Base-by-base conservation (phyloP, 2,113 vertebrate species). In the Elephantulus edwardii region DNA sequence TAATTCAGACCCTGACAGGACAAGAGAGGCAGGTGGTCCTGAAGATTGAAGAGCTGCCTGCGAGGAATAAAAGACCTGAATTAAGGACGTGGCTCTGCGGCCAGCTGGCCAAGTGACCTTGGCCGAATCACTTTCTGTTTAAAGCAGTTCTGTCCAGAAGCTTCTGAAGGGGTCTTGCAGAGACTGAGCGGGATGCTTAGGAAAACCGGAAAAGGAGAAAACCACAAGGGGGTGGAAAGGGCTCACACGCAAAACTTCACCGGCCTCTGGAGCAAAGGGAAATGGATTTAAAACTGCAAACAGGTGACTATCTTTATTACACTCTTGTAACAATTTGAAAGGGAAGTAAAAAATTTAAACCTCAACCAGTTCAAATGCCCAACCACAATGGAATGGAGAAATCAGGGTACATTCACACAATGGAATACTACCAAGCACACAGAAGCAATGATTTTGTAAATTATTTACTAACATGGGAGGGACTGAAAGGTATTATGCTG, bases 21-120 rank as follows among this genome's bases (percentile, higher is more conserved):
- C 28, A 14, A 20, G 76, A 62, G 76, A 64, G 2, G 71, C 85
- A 90, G 79, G 88, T 56, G 88, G 87, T 80, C 92, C 8, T 33
- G 64, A 90, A 89, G 91, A 86, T 12, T 66, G 86, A 93, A 22
- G 75, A 68, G 70, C 2, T 80, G 70, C 86, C 85, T 33, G 64
- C 35, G 68, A 93, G 88, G n/a, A 74, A 92, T 85, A 60, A 46
- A 81, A 30, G n/a, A 24, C 62, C 40, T 2, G 42, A 6, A 16
- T 83, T 24, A 35, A 44, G 83, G 78, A 54, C 9, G 2, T 40
- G 88, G 52, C 52, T 56, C 40, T 68, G 26, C 58, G 42, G 44
- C 46, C 88, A 62, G 70, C 90, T 60, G 77, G 28, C 54, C 19
- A 5, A 16, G 0, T 24, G 90, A 88, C 83, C 91, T 90, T 88